Conservation (phyloP, 2,888 invertebrate species). For the Alviniconcha strummeri region DNA sequence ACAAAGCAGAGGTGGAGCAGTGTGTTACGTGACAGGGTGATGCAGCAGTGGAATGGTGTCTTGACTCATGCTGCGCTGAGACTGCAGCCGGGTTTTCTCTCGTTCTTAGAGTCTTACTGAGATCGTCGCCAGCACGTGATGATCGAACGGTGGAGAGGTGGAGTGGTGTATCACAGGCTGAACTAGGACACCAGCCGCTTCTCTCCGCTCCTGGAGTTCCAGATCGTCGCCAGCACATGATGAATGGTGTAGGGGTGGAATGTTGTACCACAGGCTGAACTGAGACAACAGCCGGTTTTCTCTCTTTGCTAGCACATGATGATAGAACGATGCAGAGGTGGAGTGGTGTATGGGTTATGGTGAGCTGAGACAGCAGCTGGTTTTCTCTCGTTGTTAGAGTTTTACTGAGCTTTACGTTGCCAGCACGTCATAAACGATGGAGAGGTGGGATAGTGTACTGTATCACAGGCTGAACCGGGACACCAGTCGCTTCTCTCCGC, state of each 20-base stretch:
- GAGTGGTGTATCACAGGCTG: conserved; percentile 57
- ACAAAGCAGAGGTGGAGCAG: not conserved
- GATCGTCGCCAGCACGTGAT: conserved; percentile 57
- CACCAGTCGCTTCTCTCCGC: conserved; percentile 58
- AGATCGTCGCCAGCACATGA: conserved; percentile 17
- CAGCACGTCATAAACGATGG: conserved; percentile 18
- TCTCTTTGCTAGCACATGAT: no score
- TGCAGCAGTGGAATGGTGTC: not conserved
- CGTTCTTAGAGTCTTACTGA: conserved; percentile 38
- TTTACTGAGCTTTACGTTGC: conserved; percentile 44
- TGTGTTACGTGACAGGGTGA: not conserved
- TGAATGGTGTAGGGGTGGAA: not conserved
- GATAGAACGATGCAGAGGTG: not conserved
- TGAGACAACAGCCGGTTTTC: no score
- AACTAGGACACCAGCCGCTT: conserved; percentile 59
- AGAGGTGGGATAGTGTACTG: conserved; percentile 21
- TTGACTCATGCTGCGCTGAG: not conserved
- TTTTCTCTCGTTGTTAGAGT: conserved; percentile 64
- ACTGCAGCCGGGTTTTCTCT: conserved; percentile 30
- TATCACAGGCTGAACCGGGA: conserved; percentile 35
- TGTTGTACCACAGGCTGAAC: not conserved
- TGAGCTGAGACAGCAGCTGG: conserved; percentile 57
- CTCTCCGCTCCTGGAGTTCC: conserved; percentile 46
- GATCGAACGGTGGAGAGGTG: conserved; percentile 47
- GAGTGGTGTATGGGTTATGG: conserved; percentile 40